Base-by-base conservation (phyloP, 2,113 vertebrate genomes). In the Crotalus viridis region DNA sequence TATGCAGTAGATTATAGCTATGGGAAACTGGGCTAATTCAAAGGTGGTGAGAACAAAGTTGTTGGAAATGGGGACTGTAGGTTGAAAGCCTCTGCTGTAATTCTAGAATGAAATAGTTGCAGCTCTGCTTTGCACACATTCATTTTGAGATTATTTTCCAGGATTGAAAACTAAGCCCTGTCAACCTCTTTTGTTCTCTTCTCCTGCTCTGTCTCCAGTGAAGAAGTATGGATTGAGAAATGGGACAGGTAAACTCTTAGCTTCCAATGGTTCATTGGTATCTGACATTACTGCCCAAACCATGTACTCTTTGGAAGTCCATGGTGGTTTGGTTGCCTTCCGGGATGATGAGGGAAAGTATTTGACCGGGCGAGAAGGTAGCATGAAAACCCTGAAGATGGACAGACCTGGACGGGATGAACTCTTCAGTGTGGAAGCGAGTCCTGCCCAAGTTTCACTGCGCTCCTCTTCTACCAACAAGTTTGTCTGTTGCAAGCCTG, bases 401-500 rank as follows among this genome's bases (percentile, higher is more conserved):
- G 93, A 95, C 89, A 92, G 86, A 48, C 94, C 94, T 10, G 94
- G 93, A 55, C 86, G 89, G 17, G 94, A 95, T 33, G 94, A 95
- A 88, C 89, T 95, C 43, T 95, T 95, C 69, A 91, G 43, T 19
- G 21, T 93, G 22, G 94, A 95, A 64, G 56, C 93, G 22, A 94
- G 94, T 87, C 89, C 91, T 2, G 94, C 92, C 3, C 93, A 94
- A 33, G 92, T 95, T 52, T 92, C 92, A n/a, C 24, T 94, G 52
- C 92, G 89, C 52, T 93, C 94, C 8, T 64, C 85, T 28, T 52
- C 91, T 9, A 93, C 69, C 15, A 88, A 85, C 92, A 93, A 90
- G 89, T 95, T 91, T 21, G 55, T 95, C 89, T 92, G 91, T 61
- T 92, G 93, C 56, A 90, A 89, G 21, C 91, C 93, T 51, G 93